Evolutionary conservation across 2,113 vertebrate species (phyloP), one percentile per base, ranked within the genome.

Genomic region (Polypterus senegalus): DNA sequence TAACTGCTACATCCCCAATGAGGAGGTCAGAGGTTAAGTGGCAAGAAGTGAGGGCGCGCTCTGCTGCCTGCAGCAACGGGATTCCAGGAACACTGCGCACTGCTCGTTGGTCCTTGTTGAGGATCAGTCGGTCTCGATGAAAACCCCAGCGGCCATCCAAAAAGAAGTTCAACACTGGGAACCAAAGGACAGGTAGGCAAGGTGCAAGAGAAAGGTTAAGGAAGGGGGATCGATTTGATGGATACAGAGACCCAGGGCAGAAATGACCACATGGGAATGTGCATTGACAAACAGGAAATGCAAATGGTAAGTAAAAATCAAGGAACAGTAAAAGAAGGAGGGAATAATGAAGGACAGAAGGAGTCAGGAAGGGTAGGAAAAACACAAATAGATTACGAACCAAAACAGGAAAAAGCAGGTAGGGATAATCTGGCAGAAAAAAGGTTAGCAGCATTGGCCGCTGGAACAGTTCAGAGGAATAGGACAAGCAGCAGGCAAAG

Each of bases 141-240:
- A 92, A 77, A 3, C 93, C 91, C 90, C 93, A 97, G 64, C 92
- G 91, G 69, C 91, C 92, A 65, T 97, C 93, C 63, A 98, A 77
- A 73, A 92, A 90, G 78, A 98, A 97, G 71, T 89, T 91, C 74
- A 98, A 81, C 69, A 98, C 94, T 48, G 55, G 48, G 1, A 51
- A 52, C 5, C 48, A 51, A 67, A 65, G 44, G 46, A 57, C n/a
- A 1, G 10, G 2, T 6, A 57, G 6, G 3, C 54, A 61, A 27
- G 51, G 54, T 59, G 67, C 63, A 60, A 54, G 60, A 56, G 47
- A 9, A 27, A 27, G 27, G 3, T 6, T 6, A 5, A 10, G 56
- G 6, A 4, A 8, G 4, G 52, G 27, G 27, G 27, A 2, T 27
- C 27, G 27, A 27, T 27, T 27, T 27, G 27, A 27, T 27, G 27